These are phyloP conservation scores for Coendou prehensilis DNA, from an alignment of 2,797 vertebrate genomes.

Conservation along the genomic window DNA sequence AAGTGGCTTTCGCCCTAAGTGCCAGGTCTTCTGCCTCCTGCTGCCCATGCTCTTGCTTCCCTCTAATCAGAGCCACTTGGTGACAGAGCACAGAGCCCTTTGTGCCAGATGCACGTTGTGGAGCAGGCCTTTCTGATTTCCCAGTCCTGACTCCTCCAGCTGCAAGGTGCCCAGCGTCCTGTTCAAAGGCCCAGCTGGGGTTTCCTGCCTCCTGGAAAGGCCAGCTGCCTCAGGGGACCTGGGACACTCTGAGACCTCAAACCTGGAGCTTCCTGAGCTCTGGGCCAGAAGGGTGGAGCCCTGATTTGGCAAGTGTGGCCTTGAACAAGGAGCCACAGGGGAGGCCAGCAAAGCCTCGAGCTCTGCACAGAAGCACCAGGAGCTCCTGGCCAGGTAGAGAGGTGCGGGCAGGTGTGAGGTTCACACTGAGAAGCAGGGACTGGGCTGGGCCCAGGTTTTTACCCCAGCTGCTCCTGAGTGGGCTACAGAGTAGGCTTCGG, in stretches of 20 bases:
- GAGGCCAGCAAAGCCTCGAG: not conserved
- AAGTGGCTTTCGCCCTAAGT: not conserved
- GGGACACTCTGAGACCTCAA: not conserved
- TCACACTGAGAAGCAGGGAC: not conserved
- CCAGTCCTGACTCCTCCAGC: rapidly evolving
- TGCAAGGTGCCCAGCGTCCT: rapidly evolving
- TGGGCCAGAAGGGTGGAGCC: not conserved
- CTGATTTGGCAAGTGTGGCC: not conserved
- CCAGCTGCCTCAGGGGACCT: rapidly evolving
- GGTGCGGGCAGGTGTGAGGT: not conserved
- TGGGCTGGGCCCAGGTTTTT: not conserved
- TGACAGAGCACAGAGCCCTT: not conserved
- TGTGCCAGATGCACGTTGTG: not conserved
- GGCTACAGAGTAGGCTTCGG: not conserved
- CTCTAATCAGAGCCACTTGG: not conserved
- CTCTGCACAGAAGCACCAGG: not conserved
- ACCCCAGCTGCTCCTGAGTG: not conserved
- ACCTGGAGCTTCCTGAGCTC: not conserved
- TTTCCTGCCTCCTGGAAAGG: not conserved
- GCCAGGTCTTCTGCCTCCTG: not conserved
- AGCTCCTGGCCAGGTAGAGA: not conserved
- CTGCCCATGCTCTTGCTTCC: not conserved
- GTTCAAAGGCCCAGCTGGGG: not conserved
- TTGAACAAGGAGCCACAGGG: not conserved
- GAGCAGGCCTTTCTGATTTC: not conserved